Conservation (phyloP, 53 echinoderm and acorn worm species). For the Paracentrotus lividus region DNA sequence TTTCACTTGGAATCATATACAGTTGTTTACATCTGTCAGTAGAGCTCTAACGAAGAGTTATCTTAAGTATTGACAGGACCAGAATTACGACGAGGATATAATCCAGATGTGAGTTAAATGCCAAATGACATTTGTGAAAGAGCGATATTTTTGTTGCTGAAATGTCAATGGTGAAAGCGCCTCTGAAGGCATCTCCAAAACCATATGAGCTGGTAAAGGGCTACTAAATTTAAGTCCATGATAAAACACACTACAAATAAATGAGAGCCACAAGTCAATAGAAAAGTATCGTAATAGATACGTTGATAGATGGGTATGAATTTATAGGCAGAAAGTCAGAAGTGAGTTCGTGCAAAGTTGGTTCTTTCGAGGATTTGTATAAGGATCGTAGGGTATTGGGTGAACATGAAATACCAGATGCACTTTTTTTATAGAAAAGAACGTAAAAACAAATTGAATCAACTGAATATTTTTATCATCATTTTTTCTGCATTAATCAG, state of each 20-base stretch:
- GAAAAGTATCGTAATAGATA: neutral
- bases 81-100: neutral
- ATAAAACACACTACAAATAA: neutral
- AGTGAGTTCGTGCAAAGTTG: no score
- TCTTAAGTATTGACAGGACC: neutral
- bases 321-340: neutral
- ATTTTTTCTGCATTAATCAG: no score
- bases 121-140: slow-evolving; percentile 44
- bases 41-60: neutral
- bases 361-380: no score
- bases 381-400: no score
- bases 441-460: no score
- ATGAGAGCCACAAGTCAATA: neutral
- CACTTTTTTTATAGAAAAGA: no score
- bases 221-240: slow-evolving; percentile 1
- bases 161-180: slow-evolving; percentile 53
- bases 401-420: no score
- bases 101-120: slow-evolving; percentile 32
- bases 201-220: neutral
- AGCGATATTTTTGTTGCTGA: slow-evolving; percentile 18
- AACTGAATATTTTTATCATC: no score
- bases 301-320: neutral
- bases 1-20: slow-evolving; percentile 24
- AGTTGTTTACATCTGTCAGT: slow-evolving; percentile 13
- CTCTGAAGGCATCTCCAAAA: slow-evolving; percentile 1